A percentile compares a stretch with the other conserved stretches of the same genome.
phyloP scores from a whole-genome alignment of 2,113 vertebrate species.

The Perognathus longimembris region DNA sequence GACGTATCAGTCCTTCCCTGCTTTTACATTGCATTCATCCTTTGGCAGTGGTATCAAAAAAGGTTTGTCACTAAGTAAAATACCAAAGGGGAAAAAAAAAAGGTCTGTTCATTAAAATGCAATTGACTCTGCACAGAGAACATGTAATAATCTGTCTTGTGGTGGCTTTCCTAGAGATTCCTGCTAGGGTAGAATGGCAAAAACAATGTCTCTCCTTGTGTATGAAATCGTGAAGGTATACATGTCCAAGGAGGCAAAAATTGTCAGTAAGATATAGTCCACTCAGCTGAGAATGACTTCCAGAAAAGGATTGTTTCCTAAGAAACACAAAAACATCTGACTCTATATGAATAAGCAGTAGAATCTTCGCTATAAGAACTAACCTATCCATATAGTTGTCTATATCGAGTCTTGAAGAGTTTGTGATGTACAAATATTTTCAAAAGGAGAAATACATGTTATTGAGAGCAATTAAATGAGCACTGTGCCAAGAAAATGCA shows the following conservation, averaged over 20 bases:
- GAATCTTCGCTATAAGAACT: background rate
- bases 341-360: background rate
- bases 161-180: background rate
- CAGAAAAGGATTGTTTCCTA: background rate
- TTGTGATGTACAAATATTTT: background rate
- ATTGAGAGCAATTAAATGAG: background rate
- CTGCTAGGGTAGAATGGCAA: background rate
- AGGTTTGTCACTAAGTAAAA: background rate
- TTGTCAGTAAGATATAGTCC: background rate
- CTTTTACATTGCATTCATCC: background rate
- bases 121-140: background rate
- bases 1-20: background rate
- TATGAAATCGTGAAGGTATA: background rate
- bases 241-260: background rate
- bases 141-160: background rate
- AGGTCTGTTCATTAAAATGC: background rate
- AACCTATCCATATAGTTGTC: background rate
- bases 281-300: background rate
- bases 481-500: background rate
- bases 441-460: background rate
- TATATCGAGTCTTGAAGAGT: background rate
- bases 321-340: background rate
- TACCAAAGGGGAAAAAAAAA: too few relatives aligned
- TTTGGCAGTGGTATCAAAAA: background rate
- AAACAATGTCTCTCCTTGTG: background rate